Percentiles rank a stretch among this genome's conserved stretches.
phyloP scores from a whole-genome alignment of 2,888 invertebrate genomes.

The Eutolmus rufibarbis region DNA sequence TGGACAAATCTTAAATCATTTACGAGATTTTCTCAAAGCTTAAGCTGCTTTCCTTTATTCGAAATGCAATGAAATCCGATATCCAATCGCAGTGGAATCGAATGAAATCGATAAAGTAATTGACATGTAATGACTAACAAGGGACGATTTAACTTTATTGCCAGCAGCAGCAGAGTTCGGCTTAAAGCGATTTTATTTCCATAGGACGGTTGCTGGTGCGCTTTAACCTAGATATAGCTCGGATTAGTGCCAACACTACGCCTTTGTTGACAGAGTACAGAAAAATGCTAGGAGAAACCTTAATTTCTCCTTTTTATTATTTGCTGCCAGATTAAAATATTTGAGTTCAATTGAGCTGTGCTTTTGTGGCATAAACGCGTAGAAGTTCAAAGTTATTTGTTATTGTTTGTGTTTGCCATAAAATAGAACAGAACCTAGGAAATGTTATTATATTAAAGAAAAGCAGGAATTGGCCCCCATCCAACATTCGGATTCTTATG shows the following conservation, averaged over 20 bases:
- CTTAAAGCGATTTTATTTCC: neutral
- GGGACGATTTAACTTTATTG: neutral
- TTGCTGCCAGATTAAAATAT: neutral
- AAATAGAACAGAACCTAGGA: neutral
- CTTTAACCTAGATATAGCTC: neutral
- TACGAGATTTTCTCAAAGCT: neutral
- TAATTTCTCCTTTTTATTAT: neutral
- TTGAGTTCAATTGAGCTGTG: neutral
- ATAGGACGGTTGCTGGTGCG: neutral
- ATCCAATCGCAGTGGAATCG: neutral
- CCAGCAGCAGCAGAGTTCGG: neutral
- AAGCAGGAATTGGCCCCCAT: neutral
- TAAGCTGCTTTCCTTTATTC: neutral
- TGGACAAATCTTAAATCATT: neutral
- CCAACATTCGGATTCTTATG: neutral
- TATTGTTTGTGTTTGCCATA: neutral
- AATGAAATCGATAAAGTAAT: neutral
- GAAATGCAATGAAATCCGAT: constrained; percentile 6
- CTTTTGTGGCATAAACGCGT: neutral
- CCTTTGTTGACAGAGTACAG: neutral
- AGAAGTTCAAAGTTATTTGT: neutral
- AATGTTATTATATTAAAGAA: neutral
- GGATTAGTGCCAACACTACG: neutral
- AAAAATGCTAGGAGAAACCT: neutral
- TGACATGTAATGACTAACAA: neutral